Percentiles rank a stretch among this genome's conserved stretches.
These are phyloP conservation scores for Rhyacichthys aspro DNA, from an alignment of 2,797 vertebrate species.

Conservation along the genomic window DNA sequence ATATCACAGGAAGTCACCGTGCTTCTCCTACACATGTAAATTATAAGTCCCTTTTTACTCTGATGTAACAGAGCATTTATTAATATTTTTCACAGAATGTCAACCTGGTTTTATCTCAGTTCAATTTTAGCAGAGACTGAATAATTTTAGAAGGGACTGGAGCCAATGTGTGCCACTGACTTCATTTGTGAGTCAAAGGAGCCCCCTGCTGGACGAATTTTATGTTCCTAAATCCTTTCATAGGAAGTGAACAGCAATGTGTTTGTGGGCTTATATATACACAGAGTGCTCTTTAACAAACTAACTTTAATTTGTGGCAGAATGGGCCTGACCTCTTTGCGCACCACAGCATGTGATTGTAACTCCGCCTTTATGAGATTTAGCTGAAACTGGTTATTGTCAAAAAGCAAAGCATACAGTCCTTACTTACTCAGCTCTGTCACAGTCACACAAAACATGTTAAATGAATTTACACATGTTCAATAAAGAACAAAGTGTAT, in stretches of 20 bases:
- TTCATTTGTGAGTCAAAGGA: slow-evolving; percentile 74
- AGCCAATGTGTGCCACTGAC: slow-evolving; percentile 23
- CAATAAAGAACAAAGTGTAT: slow-evolving; percentile 6
- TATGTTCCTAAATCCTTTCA: slow-evolving; percentile 28
- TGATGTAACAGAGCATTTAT: slow-evolving; percentile 36
- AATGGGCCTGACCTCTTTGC: slow-evolving; percentile 39
- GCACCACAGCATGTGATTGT: not conserved
- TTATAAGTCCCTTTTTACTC: slow-evolving; percentile 38
- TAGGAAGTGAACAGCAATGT: slow-evolving; percentile 34
- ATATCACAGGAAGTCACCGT: slow-evolving; percentile 33
- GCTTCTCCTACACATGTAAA: slow-evolving; percentile 49
- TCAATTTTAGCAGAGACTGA: slow-evolving; percentile 33
- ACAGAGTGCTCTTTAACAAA: slow-evolving; percentile 32
- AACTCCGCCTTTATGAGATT: too few species aligned
- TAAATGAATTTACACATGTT: not conserved
- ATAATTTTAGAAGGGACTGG: slow-evolving; percentile 41
- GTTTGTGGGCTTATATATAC: slow-evolving; percentile 36
- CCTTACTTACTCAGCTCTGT: not conserved
- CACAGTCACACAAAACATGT: not conserved
- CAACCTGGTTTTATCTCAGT: slow-evolving; percentile 41
- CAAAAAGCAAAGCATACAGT: not conserved
- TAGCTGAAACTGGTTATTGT: too few species aligned
- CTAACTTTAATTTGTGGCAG: slow-evolving; percentile 56
- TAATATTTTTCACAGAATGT: slow-evolving; percentile 34
- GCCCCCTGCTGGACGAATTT: slow-evolving; percentile 73